phyloP scores from a whole-genome alignment of 2,888 invertebrate species.

The Torymus texanus region DNA sequence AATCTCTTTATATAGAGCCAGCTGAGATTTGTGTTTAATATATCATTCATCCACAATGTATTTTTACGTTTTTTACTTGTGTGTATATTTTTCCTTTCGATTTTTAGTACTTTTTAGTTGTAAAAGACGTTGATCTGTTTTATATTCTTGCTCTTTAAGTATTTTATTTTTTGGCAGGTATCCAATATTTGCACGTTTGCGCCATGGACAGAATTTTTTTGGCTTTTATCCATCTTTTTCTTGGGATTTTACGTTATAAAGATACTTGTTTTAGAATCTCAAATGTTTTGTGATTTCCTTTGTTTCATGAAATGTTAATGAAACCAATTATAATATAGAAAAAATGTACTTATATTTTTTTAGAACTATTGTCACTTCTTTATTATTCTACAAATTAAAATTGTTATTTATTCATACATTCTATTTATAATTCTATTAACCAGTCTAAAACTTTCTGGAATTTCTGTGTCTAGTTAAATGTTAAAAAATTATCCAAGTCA shows the following conservation, averaged over 20 bases:
- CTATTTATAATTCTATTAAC: too few relatives aligned
- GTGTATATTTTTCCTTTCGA: neutral
- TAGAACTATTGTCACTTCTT: too few relatives aligned
- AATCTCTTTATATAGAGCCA: too few relatives aligned
- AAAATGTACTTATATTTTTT: too few relatives aligned
- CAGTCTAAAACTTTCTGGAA: too few relatives aligned
- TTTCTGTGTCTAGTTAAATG: too few relatives aligned
- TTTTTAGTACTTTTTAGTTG: conserved; percentile 21
- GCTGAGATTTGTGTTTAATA: too few relatives aligned
- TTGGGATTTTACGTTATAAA: conserved; percentile 47
- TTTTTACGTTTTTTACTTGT: conserved; percentile 10
- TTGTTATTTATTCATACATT: too few relatives aligned
- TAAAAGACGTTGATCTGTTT: conserved; percentile 29
- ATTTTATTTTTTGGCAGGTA: conserved; percentile 53
- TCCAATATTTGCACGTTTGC: conserved; percentile 55
- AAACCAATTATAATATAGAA: too few relatives aligned
- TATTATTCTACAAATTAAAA: too few relatives aligned
- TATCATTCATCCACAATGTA: conserved; percentile 8
- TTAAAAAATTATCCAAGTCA: too few relatives aligned
- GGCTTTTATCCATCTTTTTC: conserved; percentile 57
- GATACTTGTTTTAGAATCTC: conserved; percentile 47
- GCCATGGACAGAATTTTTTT: conserved; percentile 56
- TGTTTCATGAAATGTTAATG: conserved; percentile 19
- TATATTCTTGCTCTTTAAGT: conserved; percentile 39
- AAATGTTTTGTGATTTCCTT: conserved; percentile 47